phyloP scores from a whole-genome alignment of 2,113 vertebrate genomes.

The Vulpes vulpes region DNA sequence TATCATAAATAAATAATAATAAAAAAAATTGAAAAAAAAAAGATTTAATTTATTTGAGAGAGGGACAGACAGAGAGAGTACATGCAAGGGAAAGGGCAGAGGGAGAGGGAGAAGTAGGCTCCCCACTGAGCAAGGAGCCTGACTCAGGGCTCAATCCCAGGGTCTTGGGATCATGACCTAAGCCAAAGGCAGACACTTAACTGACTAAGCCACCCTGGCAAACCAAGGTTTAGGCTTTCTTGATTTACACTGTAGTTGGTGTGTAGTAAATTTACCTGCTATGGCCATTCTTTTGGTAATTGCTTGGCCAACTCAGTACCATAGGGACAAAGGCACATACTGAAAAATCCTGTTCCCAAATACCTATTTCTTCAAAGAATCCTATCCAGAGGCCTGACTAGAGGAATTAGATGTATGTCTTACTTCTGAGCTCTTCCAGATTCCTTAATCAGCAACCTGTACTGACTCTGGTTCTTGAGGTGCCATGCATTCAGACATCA shows the following conservation, averaged over 20 bases:
- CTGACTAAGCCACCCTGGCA: neutral
- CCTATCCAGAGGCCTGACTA: neutral
- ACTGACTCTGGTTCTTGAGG: neutral
- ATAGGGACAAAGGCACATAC: neutral
- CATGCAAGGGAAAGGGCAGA: no score
- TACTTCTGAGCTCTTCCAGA: neutral
- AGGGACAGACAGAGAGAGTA: neutral
- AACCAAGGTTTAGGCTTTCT: neutral
- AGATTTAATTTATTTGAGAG: neutral
- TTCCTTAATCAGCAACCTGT: neutral
- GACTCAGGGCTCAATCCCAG: neutral
- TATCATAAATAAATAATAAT: no score
- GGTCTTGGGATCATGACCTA: neutral
- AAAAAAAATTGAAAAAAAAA: no score
- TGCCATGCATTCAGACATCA: neutral
- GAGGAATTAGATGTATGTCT: neutral
- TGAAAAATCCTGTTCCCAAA: neutral
- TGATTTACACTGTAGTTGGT: neutral
- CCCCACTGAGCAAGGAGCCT: neutral
- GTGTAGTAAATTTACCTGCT: neutral
- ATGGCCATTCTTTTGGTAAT: neutral
- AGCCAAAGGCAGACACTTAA: neutral
- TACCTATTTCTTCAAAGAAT: neutral
- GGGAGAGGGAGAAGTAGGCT: neutral
- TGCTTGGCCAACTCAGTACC: neutral